A percentile compares a stretch with the other conserved stretches of the same genome.
Evolutionary conservation across 2,888 invertebrate species (phyloP).

Genomic region (Amphipyra tragopoginis): DNA sequence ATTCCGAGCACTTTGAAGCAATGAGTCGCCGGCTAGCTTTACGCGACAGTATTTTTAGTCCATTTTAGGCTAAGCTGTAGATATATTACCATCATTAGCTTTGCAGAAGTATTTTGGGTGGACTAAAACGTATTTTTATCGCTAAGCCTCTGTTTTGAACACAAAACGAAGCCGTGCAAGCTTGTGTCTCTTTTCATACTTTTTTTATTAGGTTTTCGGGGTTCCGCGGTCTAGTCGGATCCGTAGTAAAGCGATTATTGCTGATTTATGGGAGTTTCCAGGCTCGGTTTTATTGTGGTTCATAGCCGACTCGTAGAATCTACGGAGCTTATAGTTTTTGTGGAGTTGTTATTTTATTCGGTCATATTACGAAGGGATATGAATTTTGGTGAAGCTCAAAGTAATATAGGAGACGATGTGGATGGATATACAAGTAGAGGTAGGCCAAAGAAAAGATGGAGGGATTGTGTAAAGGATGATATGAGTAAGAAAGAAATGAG

Average conservation of each 20-base stretch:
- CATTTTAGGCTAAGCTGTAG: conserved; percentile 49
- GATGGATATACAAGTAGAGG: no score
- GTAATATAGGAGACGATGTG: background rate
- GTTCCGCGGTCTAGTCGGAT: conserved; percentile 42
- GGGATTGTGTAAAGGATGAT: no score
- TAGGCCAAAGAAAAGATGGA: no score
- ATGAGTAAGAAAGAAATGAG: no score
- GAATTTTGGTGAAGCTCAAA: background rate
- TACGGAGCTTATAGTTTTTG: conserved; percentile 34
- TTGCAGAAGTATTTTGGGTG: conserved; percentile 39
- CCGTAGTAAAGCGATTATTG: conserved; percentile 54
- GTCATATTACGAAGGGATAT: conserved; percentile 2
- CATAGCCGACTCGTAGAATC: conserved; percentile 35
- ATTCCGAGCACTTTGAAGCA: conserved; percentile 46
- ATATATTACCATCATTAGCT: conserved; percentile 53
- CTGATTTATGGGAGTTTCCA: conserved; percentile 53
- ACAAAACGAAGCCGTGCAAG: conserved; percentile 36
- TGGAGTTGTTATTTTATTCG: conserved; percentile 23
- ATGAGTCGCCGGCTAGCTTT: conserved; percentile 41
- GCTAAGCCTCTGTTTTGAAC: conserved; percentile 51
- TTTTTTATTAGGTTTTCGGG: conserved; percentile 54
- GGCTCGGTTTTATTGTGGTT: conserved; percentile 50
- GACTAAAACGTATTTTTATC: conserved; percentile 43
- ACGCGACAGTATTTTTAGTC: conserved; percentile 49
- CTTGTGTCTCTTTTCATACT: conserved; percentile 53